Base-by-base conservation (phyloP, 2,797 vertebrate species). In the Rhadinocentrus ornatus region DNA sequence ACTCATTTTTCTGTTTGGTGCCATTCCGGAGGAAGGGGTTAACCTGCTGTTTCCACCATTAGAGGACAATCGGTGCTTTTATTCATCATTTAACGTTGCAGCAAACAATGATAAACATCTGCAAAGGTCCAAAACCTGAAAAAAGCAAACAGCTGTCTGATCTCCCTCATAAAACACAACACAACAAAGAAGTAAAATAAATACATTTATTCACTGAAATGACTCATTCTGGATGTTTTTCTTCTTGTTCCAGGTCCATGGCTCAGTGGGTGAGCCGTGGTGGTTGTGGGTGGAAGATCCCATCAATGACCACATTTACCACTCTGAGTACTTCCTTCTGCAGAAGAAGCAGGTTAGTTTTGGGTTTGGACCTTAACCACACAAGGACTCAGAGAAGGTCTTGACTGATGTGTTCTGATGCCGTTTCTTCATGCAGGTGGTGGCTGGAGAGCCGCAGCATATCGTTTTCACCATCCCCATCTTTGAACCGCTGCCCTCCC, bases 281-380 rank as follows among this genome's bases (percentile, higher is more conserved):
- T 99, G 98, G 98, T 91, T 99, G 80, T 99, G 98, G 98, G 98
- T 99, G 63, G 98, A 99, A 91, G 98, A 99, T 79, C 96, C 97
- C 71, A 91, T 96, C 86, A 99, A 97, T 87, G 96, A 99, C 84
- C 97, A 99, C 89, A 99, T 99, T 93, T 99, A 99, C 88, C 97
- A 99, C 92, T 99, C 97, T 0, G 97, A 99, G 82, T 97, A 98
- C 88, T 95, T 99, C 90, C 94, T 98, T 12, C 93, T 98, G 88
- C 97, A 97, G 83, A 99, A 99, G 92, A 99, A 99, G 84, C 97
- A 98, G 96, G 97, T 98, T 76, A 0, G 73, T 58, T 35, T 15
- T 4, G 12, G 34, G 0, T 39, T 2, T 10, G 20, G n/a, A 60
- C 20, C 1, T 26, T 0, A 2, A 12, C 29, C 34, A 50, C 24